phyloP scores from a whole-genome alignment of 2,797 vertebrate genomes.

The Lateolabrax maculatus region DNA sequence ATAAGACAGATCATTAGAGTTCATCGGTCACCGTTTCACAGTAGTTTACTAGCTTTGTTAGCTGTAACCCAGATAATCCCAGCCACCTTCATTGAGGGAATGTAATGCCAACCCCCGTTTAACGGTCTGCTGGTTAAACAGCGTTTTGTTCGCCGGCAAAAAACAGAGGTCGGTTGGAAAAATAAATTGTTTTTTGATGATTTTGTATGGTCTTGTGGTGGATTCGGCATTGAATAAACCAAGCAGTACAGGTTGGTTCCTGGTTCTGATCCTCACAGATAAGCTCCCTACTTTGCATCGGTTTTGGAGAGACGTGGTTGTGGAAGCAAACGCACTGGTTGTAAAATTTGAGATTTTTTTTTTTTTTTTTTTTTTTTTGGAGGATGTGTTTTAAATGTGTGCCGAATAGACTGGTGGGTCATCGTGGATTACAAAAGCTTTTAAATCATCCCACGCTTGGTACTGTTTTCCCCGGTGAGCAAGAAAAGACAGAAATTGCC shows the following conservation, averaged over 20 bases:
- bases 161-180: not conserved
- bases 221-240: not conserved
- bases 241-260: accelerated
- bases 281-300: not conserved
- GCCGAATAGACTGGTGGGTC: not conserved
- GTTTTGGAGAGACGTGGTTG: no score
- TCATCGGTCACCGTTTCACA: not conserved
- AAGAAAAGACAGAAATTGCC: not conserved
- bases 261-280: not conserved
- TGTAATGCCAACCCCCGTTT: not conserved
- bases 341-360: not conserved
- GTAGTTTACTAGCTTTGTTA: conserved; percentile 16
- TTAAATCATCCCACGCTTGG: not conserved
- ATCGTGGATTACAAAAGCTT: not conserved
- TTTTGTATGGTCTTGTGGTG: not conserved
- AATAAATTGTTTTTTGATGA: accelerated
- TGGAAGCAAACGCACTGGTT: no score
- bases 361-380: accelerated
- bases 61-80: conserved; percentile 5
- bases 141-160: accelerated
- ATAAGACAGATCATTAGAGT: not conserved
- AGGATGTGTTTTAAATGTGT: not conserved
- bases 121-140: not conserved
- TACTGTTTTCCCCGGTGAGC: not conserved
- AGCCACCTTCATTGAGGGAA: not conserved